Base-by-base conservation (phyloP, 92 coral and sea anemone species). In the Porites divaricata region DNA sequence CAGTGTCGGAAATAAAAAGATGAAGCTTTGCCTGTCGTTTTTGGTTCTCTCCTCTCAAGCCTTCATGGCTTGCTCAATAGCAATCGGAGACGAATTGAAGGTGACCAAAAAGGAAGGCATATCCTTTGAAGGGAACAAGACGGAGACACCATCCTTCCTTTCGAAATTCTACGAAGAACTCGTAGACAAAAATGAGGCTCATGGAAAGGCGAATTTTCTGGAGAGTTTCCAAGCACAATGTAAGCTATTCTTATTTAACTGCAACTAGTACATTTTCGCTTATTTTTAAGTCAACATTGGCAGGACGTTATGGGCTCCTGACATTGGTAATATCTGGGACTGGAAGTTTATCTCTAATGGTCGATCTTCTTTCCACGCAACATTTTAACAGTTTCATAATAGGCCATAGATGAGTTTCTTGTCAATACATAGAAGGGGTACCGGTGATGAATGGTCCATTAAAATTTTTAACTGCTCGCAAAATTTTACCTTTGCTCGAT, bases 1-100 rank as follows among this genome's bases (percentile, higher is more conserved):
- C 7, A 35, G 45, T 35, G 45, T 35, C 45, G 45, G 45, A 5
- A 58, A 25, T n/a, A 76, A 10, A 25, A 50, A 23, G 63, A 66
- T 49, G 74, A 50, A 22, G 59, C 81, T 59, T 51, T 62, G 14
- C 64, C 58, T 63, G 57, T 63, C 64, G 6, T 11, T 63, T 12
- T 77, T 71, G 45, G 61, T 77, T 45, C 21, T 77, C 2, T 70
- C n/a, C 58, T 63, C 81, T 11, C 81, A 63, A 15, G 57, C 21
- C 17, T 64, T 41, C 81, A 12, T 63, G 48, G 72, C 15, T 58
- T 63, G 70, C 69, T 17, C 81, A 63, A n/a, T n/a, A 10, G 72
- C 35, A n/a, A 77, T 77, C 35, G 19, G n/a, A 8, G 41, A 77
- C 63, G 59, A 48, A 76, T 35, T 2, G 6, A 15, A 17, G 22